Evolutionary conservation across 1,140 invertebrate species (phyloP).

Genomic region (Rhynchophorus ferrugineus): DNA sequence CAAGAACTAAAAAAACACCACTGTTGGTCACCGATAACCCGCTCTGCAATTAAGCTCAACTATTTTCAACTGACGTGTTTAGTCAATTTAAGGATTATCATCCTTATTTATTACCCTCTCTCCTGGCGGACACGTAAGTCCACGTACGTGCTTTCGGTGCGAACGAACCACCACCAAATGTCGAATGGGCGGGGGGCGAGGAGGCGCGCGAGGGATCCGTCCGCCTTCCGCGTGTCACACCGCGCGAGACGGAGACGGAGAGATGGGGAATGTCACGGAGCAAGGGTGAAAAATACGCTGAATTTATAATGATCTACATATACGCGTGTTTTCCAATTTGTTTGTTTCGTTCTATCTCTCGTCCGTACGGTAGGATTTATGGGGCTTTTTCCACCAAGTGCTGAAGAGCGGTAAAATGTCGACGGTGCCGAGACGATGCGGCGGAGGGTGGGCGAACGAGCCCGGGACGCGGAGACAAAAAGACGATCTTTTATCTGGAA

Average conservation of each 20-base stretch:
- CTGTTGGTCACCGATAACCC: too few relatives aligned
- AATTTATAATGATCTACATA: not conserved
- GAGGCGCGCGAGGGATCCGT: too few relatives aligned
- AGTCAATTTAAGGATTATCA: slow-evolving; percentile 5
- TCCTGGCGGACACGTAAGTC: not conserved
- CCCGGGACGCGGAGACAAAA: not conserved
- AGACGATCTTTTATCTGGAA: not conserved
- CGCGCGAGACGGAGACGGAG: not conserved
- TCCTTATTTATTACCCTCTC: slow-evolving; percentile 3
- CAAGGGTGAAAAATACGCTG: not conserved
- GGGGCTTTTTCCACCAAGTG: not conserved
- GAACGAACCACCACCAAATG: too few relatives aligned
- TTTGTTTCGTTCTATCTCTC: not conserved
- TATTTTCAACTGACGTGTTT: not conserved
- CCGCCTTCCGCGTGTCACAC: too few relatives aligned
- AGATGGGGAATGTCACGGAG: not conserved
- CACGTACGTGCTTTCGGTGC: not conserved
- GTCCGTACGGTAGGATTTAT: not conserved
- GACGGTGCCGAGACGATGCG: too few relatives aligned
- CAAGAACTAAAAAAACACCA: too few relatives aligned
- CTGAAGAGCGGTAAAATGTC: too few relatives aligned
- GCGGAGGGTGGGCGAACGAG: too few relatives aligned
- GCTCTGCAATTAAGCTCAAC: slow-evolving; percentile 7
- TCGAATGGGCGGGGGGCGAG: too few relatives aligned
- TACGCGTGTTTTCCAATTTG: not conserved